Evolutionary conservation across 2,113 vertebrate genomes (phyloP).

Genomic region (Onychostruthus taczanowskii): DNA sequence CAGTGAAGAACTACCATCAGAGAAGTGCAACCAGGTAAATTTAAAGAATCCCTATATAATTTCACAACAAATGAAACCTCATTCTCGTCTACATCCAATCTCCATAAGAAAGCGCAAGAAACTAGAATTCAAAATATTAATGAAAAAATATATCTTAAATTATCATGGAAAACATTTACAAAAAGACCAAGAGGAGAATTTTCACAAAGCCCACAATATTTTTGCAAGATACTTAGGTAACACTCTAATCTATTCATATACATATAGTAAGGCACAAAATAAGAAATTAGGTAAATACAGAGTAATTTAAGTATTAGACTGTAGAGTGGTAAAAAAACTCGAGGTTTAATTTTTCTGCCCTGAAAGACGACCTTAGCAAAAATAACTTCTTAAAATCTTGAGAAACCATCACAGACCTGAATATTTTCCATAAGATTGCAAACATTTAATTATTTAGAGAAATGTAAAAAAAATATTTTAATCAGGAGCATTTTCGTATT

Average conservation of each 20-base stretch:
- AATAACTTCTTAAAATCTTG: slow-evolving; percentile 84
- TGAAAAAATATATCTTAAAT: neutral
- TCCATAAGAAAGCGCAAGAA: slow-evolving; percentile 67
- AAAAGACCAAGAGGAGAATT: slow-evolving; percentile 55
- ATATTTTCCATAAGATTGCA: slow-evolving; percentile 80
- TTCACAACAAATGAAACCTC: neutral
- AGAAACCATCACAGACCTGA: slow-evolving; percentile 82
- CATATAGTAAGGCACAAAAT: slow-evolving; percentile 87
- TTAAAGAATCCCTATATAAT: slow-evolving; percentile 6
- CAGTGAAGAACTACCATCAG: neutral
- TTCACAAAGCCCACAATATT: slow-evolving; percentile 74
- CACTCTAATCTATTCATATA: slow-evolving; percentile 78
- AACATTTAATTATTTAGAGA: slow-evolving; percentile 72
- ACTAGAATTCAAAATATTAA: slow-evolving; percentile 67
- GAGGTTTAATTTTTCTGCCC: slow-evolving; percentile 67
- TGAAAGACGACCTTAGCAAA: slow-evolving; percentile 82
- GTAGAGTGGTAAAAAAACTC: slow-evolving; percentile 81
- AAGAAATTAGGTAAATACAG: slow-evolving; percentile 83
- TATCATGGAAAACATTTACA: slow-evolving; percentile 69
- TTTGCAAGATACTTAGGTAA: slow-evolving; percentile 77
- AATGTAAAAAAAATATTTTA: slow-evolving; percentile 66
- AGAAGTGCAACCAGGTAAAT: slow-evolving; percentile 1
- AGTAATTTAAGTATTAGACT: slow-evolving; percentile 80
- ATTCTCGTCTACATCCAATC: neutral
- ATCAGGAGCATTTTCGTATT: slow-evolving; percentile 52